These are phyloP conservation scores for Mizuhopecten yessoensis DNA, from an alignment of 1,140 invertebrate species.

Conservation along the genomic window DNA sequence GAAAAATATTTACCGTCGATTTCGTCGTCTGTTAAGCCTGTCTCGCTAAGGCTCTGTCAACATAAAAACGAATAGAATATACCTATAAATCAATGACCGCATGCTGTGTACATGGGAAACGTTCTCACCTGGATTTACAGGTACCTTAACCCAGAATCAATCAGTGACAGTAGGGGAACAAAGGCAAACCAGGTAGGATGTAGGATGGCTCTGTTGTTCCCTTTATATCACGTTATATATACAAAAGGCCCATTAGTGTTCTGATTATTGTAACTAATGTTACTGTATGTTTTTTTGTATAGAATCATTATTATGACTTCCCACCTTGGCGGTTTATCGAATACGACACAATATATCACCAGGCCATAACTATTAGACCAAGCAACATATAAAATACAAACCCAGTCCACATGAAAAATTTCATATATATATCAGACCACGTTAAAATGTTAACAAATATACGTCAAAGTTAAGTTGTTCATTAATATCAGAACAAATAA, in stretches of 20 bases:
- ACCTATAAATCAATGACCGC: background rate
- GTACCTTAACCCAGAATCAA: background rate
- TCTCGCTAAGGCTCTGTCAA: background rate
- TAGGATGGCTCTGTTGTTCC: background rate
- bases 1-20: background rate
- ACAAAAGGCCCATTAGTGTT: background rate
- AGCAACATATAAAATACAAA: too few relatives aligned
- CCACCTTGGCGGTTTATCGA: background rate
- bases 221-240: background rate
- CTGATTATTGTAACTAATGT: background rate
- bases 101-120: background rate
- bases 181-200: background rate
- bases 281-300: background rate
- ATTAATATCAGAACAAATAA: too few relatives aligned
- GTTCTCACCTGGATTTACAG: background rate
- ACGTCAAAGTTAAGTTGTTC: too few relatives aligned
- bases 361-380: background rate
- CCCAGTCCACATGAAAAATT: too few relatives aligned
- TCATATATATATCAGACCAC: too few relatives aligned
- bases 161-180: background rate
- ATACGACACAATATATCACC: background rate
- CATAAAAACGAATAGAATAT: background rate
- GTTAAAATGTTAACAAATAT: too few relatives aligned
- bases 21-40: constrained; percentile 4
- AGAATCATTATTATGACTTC: background rate